Evolutionary conservation across 2,888 invertebrate species (phyloP), one percentile per base, ranked within the genome.

Genomic region (Lithophane semibrunnea): DNA sequence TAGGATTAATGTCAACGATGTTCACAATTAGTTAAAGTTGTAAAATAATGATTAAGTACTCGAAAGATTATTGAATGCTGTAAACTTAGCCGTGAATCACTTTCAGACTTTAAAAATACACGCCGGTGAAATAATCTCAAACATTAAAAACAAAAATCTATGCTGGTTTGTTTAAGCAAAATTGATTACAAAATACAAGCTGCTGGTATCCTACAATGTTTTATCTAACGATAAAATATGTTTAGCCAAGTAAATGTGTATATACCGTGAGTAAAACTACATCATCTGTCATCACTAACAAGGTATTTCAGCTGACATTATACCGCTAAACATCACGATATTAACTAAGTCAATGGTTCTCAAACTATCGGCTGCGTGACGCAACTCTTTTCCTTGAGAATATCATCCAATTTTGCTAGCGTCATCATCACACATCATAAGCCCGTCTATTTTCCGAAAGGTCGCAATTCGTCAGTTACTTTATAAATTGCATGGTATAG

Each of bases 281-380:
- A 58, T 86, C 80, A 70, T 84, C 69, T 71, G 80, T 84, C 84
- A 83, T 79, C 54, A 79, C 84, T 83, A 86, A 83, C 69, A 83
- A 78, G 72, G 70, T 86, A 86, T 79, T 86, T 75, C 42, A 70
- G 80, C 69, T 44, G 10, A 75, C 72, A 74, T 84, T 44, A 77
- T 44, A 67, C 49, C 65, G 66, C 80, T 75, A 78, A 76, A 81
- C 58, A 70, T 66, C 18, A 8, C 44, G 37, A 64, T 84, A 80
- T 84, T 79, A 73, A 60, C 84, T 9, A 66, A 73, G 60, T 60
- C 68, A 69, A 21, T 42, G 74, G 1, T 49, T 68, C 74, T 56
- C 74, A 84, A 81, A 68, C 68, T 80, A 47, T 44, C 37, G 29
- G 1, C 4, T 21, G 16, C 16, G 9, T 76, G 77, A 80, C 70